Base-by-base conservation (phyloP, 2,797 vertebrate species). In the Sus cebifrons region DNA sequence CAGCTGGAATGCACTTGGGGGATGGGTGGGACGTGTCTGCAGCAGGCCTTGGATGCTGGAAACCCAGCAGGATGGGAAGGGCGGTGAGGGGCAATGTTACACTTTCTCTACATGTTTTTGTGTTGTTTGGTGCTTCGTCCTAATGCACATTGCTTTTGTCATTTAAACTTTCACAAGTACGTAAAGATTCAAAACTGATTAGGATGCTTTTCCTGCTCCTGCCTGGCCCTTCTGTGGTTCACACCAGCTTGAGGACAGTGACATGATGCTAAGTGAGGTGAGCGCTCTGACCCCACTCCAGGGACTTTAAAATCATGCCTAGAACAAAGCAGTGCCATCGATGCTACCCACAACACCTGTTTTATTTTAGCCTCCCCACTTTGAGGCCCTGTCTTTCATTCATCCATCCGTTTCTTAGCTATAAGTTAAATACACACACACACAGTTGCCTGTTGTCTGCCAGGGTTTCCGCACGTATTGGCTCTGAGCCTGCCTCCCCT, bases 141-240 rank as follows among this genome's bases (percentile, higher is more conserved):
- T 62, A 20, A 40, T 36, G 15, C 1, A 7, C 40, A 49, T 15
- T 70, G 58, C 29, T 77, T 68, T 82, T 73, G 10, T 27, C 36
- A 78, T 90, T 89, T 95, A 71, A 74, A 73, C 70, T 7, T 65
- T 96, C 65, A 60, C 32, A 88, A 54, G 56, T 27, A 60, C 67
- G 49, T 86, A 79, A 81, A 84, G 73, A 25, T 65, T 21, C 36
- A 78, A 40, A 84, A 71, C 32, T 4, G 9, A 44, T 32, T 20
- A 79, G 60, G 40, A 79, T 1, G n/a, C 11, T 14, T 77, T 58
- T 74, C 20, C 21, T 94, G 49, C 40, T 64, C 5, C 60, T 52
- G 3, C 84, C 14, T 94, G 73, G 73, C 58, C 25, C 5, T n/a
- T 17, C 13, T 67, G 29, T 74, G 89, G 83, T 89, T 85, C 58